Base-by-base conservation (phyloP, 2,113 vertebrate species). In the Sorex araneus region DNA sequence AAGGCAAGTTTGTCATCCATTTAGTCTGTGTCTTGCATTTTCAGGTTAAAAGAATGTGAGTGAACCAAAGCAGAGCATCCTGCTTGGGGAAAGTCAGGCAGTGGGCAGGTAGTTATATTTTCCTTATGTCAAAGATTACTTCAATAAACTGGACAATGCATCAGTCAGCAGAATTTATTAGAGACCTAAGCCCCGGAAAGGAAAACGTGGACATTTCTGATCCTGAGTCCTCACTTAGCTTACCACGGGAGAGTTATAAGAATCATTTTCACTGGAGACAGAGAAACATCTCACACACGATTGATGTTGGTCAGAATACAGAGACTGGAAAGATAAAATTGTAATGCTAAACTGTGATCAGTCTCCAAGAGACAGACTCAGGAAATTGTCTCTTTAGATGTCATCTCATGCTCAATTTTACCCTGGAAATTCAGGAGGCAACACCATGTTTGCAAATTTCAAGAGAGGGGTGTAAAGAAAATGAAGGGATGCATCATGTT, bases 161-260 rank as follows among this genome's bases (percentile, higher is more conserved):
- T 95, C 90, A 89, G 90, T 91, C 81, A 96, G 80, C 71, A 91
- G 85, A 92, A 96, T 94, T 94, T 96, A 95, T 91, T 96, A 90
- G 57, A 57, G 87, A 74, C 74, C 69, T 94, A 92, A 97, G 91
- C 84, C 93, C 77, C 76, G 76, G 91, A 87, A 89, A 85, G 89
- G 77, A 91, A 86, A 94, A 70, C 40, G 64, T 27, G 45, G 50
- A 7, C 34, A 13, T 94, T 96, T 96, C 7, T 95, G 85, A 86
- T 94, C 57, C 91, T 50, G 78, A 78, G 34, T 47, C 0, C 0
- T 90, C 91, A 40, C 79, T 95, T 95, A 74, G 8, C 64, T 95
- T 75, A 64, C 82, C 76, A 79, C 92, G 71, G 75, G 88, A 91
- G 93, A 95, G 43, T 76, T 97, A 67, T 84, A 97, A 95, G 80